Evolutionary conservation across 2,888 invertebrate species (phyloP).

Genomic region (Parnassius glacialis): DNA sequence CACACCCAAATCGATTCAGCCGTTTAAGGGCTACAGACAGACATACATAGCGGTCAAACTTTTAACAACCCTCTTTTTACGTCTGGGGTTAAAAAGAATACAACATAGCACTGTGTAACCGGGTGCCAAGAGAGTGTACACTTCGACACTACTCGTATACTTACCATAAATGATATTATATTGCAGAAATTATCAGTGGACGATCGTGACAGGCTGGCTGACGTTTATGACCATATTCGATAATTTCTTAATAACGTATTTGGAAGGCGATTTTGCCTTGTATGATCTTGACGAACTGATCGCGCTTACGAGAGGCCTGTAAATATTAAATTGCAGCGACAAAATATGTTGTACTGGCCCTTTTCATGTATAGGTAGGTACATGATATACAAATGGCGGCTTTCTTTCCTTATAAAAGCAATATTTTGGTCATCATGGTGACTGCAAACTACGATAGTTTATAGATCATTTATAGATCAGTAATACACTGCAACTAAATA

Average conservation of each 20-base stretch:
- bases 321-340: constrained; percentile 2
- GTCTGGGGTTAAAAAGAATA: no score
- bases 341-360: not conserved
- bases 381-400: not conserved
- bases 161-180: not conserved
- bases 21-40: no score
- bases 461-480: no score
- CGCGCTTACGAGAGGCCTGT: constrained; percentile 14
- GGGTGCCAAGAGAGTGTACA: no score
- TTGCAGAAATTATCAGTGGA: constrained; percentile 22
- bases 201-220: constrained; percentile 12
- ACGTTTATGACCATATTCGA: constrained; percentile 23
- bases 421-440: no score
- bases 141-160: constrained; percentile 5
- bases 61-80: no score
- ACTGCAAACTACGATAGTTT: no score
- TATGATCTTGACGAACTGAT: constrained; percentile 22
- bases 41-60: no score
- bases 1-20: no score
- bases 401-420: no score
- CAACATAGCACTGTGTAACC: no score
- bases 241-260: constrained; percentile 25
- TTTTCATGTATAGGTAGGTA: constrained; percentile 12
- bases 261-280: constrained; percentile 18
- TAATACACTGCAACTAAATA: no score